Percentiles rank a stretch among this genome's conserved stretches.
These are phyloP conservation scores for Acronicta alni DNA, from an alignment of 2,888 invertebrate species.

Conservation along the genomic window DNA sequence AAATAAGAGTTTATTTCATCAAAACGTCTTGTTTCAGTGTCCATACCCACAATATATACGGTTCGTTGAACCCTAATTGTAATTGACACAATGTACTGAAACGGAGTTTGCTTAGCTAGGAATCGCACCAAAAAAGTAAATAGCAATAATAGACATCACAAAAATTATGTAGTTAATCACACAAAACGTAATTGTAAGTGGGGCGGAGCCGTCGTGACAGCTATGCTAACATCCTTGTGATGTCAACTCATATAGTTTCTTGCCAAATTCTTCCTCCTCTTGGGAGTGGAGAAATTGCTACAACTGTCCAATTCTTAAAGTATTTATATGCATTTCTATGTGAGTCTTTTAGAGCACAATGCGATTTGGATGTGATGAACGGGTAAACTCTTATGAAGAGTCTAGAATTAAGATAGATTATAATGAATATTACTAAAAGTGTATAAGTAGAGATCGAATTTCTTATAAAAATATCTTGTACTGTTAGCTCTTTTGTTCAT, in stretches of 20 bases:
- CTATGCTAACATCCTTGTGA: slow-evolving; percentile 10
- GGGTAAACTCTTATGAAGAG: slow-evolving; percentile 75
- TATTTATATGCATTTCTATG: slow-evolving; percentile 30
- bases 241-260: slow-evolving; percentile 28
- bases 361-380: slow-evolving; percentile 74
- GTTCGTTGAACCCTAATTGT: slow-evolving; percentile 9
- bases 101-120: slow-evolving; percentile 4
- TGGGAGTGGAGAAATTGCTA: slow-evolving; percentile 5
- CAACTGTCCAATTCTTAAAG: slow-evolving; percentile 26
- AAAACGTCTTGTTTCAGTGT: slow-evolving; percentile 2
- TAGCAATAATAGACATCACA: slow-evolving; percentile 18
- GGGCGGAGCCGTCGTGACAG: slow-evolving; percentile 14
- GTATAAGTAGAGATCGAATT: slow-evolving; percentile 60
- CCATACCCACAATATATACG: background rate
- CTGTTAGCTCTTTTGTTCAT: slow-evolving; percentile 38
- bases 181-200: slow-evolving; percentile 16
- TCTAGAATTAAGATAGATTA: slow-evolving; percentile 64
- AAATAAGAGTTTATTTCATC: slow-evolving; percentile 7
- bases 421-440: slow-evolving; percentile 52
- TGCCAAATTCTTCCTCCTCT: slow-evolving; percentile 18
- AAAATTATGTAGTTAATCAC: slow-evolving; percentile 14
- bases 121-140: slow-evolving; percentile 12
- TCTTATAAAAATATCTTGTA: slow-evolving; percentile 50
- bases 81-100: slow-evolving; percentile 10
- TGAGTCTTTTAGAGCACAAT: slow-evolving; percentile 58